Base-by-base conservation (phyloP, 2,888 invertebrate genomes). In the Andrena marginata region DNA sequence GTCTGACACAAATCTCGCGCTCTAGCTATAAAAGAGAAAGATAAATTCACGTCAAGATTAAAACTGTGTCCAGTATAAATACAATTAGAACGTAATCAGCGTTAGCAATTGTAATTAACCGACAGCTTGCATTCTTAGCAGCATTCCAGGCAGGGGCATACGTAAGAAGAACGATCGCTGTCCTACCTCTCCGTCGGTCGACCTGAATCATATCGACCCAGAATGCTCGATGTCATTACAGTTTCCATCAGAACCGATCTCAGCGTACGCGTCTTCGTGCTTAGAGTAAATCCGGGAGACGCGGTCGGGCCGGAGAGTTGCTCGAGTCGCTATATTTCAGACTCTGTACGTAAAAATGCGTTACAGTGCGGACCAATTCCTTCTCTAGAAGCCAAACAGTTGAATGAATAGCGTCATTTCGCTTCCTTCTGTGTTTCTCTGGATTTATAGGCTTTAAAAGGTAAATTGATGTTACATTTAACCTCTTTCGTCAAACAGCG, bases 201-300 rank as follows among this genome's bases (percentile, higher is more conserved):
- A 78, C 56, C 67, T 54, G 72, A 72, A 72, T 80, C 72, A n/a
- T 62, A 56, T 68, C 80, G 80, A 72, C 79, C 80, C 78, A 72
- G 80, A 80, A 81, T 81, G 80, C 29, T 16, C 51, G 74, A 35
- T 65, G 29, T 56, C 67, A 23, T 74, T 70, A 67, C 51, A 29
- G 3, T 54, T 67, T 29, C 60, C 33, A 23, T 20, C 26, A 7
- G 29, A 51, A 70, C 72, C 76, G 72, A 71, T 77, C 33, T 68
- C 60, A 64, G 68, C 59, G 59, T 48, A 49, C 13, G 26, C 31
- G 29, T 64, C 75, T 69, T 64, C 29, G 29, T 10, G 10, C 2
- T 23, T n/a, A n/a, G n/a, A n/a, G n/a, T n/a, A n/a, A n/a, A n/a
- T n/a, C n/a, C n/a, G n/a, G n/a, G n/a, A n/a, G n/a, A n/a, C n/a